Percentiles rank a stretch among this genome's conserved stretches.
Evolutionary conservation across 2,113 vertebrate species (phyloP).

Genomic region (Arothron firmamentum): DNA sequence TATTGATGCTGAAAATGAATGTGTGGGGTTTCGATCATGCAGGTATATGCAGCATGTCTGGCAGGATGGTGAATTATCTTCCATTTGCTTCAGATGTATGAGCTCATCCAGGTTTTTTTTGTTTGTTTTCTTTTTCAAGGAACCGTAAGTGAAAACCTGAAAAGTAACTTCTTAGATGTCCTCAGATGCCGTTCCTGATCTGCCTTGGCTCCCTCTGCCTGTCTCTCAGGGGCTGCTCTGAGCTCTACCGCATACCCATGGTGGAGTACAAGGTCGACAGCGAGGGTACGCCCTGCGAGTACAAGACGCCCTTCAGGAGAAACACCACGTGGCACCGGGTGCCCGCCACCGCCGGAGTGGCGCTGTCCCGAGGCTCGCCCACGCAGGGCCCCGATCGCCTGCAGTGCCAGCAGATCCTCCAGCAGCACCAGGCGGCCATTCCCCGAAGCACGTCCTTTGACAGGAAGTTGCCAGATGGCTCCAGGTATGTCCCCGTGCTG

Average conservation of each 20-base stretch:
- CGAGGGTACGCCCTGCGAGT: slow-evolving; percentile 94
- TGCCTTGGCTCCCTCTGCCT: slow-evolving; percentile 1
- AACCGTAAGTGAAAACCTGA: neutral
- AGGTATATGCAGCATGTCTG: too few species aligned
- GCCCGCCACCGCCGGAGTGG: slow-evolving; percentile 80
- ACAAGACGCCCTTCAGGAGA: slow-evolving; percentile 95
- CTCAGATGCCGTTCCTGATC: neutral
- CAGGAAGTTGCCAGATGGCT: slow-evolving; percentile 88
- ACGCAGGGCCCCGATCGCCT: slow-evolving; percentile 86
- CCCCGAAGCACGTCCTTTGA: slow-evolving; percentile 96
- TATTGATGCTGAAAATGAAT: too few species aligned
- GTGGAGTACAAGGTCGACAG: slow-evolving; percentile 98
- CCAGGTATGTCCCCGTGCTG: slow-evolving; percentile 76
- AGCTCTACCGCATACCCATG: slow-evolving; percentile 96
- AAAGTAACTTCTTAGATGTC: neutral
- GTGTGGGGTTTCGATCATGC: too few species aligned
- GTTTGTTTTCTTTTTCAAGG: too few species aligned
- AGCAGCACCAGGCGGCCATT: slow-evolving; percentile 85
- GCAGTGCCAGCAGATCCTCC: slow-evolving; percentile 87
- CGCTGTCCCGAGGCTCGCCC: slow-evolving; percentile 84
- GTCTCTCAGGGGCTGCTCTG: slow-evolving; percentile 86
- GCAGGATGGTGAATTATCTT: too few species aligned
- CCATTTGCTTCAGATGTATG: too few species aligned
- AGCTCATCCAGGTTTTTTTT: too few species aligned
- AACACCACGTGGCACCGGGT: slow-evolving; percentile 97